Base-by-base conservation (phyloP, 2,888 invertebrate species). In the Erpobdella octoculata region DNA sequence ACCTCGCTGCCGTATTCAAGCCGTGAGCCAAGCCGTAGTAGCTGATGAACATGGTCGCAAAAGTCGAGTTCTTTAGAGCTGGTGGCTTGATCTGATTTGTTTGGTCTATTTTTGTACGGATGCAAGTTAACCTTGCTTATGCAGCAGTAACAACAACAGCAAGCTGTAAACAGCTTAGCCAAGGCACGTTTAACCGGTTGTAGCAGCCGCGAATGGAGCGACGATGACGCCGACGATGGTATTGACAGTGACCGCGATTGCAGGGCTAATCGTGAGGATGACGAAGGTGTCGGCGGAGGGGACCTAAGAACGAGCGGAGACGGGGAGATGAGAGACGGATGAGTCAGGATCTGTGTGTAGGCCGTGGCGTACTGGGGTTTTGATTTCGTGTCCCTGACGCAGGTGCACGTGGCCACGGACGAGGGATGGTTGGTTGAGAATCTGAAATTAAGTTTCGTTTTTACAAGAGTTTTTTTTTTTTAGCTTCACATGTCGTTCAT, bases 151-250 rank as follows among this genome's bases (percentile, higher is more conserved):
- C 53, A 35, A 21, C 68, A 46, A 33, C 46, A 68, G 21, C n/a
- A 68, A 35, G 31, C 28, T 33, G 31, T 6, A 9, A 62, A 35
- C 28, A 62, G 33, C 31, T 33, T 62, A n/a, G 31, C 0, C 8
- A n/a, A 62, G 62, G 62, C 62, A 62, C 62, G 28, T 31, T 4
- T 68, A 15, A 46, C 31, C n/a, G 21, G 31, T 28, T 5, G 41
- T 18, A 48, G 28, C 6, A 31, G 8, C 21, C 18, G 25, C 28
- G 18, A 36, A 25, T 41, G 37, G n/a, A 33, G 66, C 31, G 62
- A 64, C 12, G 31, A 46, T 67, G 64, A 71, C 5, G 70, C 58
- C n/a, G 70, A 59, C 25, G 70, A 70, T 15, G 33, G 33, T 53
- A 15, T 31, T 36, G 59, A 58, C 21, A 53, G 36, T 36, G 59